Conservation (phyloP, 2,797 vertebrate genomes). For the Simalia tracyae region DNA sequence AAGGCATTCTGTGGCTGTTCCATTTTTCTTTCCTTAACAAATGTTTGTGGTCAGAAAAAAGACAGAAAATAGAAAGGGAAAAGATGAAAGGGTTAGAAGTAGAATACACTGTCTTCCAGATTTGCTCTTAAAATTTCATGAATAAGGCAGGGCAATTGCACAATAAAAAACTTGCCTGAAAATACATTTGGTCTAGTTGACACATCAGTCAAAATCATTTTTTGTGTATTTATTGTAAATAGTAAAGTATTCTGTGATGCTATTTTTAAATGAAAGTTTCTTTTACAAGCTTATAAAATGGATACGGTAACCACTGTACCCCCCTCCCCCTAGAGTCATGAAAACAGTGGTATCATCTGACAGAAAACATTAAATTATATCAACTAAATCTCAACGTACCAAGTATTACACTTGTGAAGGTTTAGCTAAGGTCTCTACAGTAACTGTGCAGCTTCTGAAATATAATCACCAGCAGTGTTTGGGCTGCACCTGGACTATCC, state of each 20-base stretch:
- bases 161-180: background rate
- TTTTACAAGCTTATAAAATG: background rate
- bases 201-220: background rate
- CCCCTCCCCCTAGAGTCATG: background rate
- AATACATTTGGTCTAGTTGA: background rate
- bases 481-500: background rate
- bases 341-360: background rate
- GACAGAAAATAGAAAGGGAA: background rate
- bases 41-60: background rate
- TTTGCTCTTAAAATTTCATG: background rate
- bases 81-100: background rate
- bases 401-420: background rate
- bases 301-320: background rate
- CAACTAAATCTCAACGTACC: background rate
- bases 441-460: slow-evolving; percentile 13
- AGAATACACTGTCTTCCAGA: background rate
- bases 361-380: background rate
- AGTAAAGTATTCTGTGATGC: background rate
- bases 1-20: background rate
- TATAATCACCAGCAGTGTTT: background rate
- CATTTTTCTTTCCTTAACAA: background rate
- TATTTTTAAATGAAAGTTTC: background rate
- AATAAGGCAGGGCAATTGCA: background rate
- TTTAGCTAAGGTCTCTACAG: background rate
- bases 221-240: background rate